These are phyloP conservation scores for Chouioia cunea DNA, from an alignment of 2,888 invertebrate genomes.

Conservation along the genomic window DNA sequence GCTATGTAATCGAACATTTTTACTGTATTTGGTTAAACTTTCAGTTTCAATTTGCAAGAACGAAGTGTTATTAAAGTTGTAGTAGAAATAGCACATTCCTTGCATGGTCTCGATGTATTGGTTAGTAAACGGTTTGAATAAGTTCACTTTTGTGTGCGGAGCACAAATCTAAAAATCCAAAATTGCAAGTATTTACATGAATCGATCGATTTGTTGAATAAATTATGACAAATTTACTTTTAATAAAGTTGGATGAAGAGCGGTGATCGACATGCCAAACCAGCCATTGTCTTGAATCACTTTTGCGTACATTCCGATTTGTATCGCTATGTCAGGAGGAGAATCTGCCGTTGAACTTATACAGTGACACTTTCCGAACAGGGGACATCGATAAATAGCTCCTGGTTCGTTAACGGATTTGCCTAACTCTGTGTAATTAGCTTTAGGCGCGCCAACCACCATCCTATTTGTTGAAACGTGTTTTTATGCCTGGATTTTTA, in stretches of 20 bases:
- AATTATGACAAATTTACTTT: slow-evolving; percentile 50
- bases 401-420: slow-evolving; percentile 69
- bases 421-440: slow-evolving; percentile 67
- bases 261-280: slow-evolving; percentile 71
- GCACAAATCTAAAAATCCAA: slow-evolving; percentile 56
- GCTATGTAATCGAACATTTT: slow-evolving; percentile 12
- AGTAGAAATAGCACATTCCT: slow-evolving; percentile 55
- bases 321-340: slow-evolving; percentile 24
- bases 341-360: slow-evolving; percentile 26
- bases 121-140: slow-evolving; percentile 35
- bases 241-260: slow-evolving; percentile 61
- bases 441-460: slow-evolving; percentile 71
- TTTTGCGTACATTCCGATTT: slow-evolving; percentile 35
- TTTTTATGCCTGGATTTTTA: slow-evolving; percentile 1
- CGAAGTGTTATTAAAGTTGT: slow-evolving; percentile 1
- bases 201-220: background rate
- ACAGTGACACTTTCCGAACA: slow-evolving; percentile 33
- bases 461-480: slow-evolving; percentile 61
- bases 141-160: slow-evolving; percentile 52
- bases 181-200: background rate
- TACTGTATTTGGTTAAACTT: slow-evolving; percentile 27
- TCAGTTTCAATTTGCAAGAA: slow-evolving; percentile 24
- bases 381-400: slow-evolving; percentile 70
- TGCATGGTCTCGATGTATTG: slow-evolving; percentile 53
- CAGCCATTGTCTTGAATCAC: slow-evolving; percentile 68